These are phyloP conservation scores for Urocyon cinereoargenteus DNA, from an alignment of 2,797 vertebrate species.

Conservation along the genomic window DNA sequence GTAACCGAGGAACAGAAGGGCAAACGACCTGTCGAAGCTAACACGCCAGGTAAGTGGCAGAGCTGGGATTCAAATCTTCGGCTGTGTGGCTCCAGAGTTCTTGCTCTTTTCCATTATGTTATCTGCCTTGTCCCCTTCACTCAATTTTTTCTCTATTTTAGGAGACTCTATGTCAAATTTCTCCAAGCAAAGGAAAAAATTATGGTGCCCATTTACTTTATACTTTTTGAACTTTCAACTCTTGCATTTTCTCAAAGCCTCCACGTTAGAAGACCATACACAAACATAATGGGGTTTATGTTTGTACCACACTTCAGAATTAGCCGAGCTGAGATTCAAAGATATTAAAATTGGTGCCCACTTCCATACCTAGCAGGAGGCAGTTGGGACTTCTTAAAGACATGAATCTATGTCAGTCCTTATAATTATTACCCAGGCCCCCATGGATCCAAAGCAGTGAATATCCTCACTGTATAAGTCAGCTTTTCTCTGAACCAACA, in stretches of 20 bases:
- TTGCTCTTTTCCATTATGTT: not conserved
- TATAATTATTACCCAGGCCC: not conserved
- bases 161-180: not conserved
- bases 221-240: constrained; percentile 8
- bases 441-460: not conserved
- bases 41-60: not conserved
- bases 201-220: not conserved
- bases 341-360: not conserved
- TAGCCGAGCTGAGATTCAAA: not conserved
- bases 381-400: not conserved
- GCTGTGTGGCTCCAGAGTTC: not conserved
- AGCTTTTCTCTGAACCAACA: not conserved
- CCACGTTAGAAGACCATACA: not conserved
- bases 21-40: not conserved
- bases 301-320: not conserved
- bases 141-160: not conserved
- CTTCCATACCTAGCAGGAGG: not conserved
- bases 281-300: not conserved
- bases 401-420: not conserved
- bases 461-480: not conserved
- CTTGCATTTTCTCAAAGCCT: constrained; percentile 5
- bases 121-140: not conserved
- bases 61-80: not conserved
- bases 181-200: not conserved
- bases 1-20: not conserved